These are phyloP conservation scores for Scaptomyza reducta DNA, from an alignment of 2,888 invertebrate species.

Conservation along the genomic window DNA sequence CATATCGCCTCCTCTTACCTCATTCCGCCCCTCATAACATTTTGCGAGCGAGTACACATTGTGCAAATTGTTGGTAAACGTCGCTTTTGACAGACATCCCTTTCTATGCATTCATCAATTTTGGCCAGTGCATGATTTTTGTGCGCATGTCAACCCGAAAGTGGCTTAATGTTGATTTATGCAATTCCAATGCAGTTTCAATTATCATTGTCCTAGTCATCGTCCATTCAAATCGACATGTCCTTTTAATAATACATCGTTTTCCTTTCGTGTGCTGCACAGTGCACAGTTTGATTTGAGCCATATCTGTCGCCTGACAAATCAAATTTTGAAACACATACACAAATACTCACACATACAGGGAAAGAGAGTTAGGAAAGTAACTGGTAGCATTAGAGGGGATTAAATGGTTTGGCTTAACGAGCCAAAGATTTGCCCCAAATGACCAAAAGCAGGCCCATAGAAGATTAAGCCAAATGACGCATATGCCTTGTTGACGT, in stretches of 20 bases:
- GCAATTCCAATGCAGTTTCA: conserved; percentile 65
- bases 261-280: conserved; percentile 5
- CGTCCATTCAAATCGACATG: conserved; percentile 3
- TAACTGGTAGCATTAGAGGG: conserved; percentile 28
- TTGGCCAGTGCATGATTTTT: conserved; percentile 62
- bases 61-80: conserved; percentile 47
- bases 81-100: conserved; percentile 41
- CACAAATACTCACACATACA: background rate
- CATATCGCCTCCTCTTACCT: background rate
- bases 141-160: conserved; percentile 27
- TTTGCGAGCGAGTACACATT: conserved; percentile 11
- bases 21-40: background rate
- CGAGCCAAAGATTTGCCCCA: conserved; percentile 67
- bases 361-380: too few species aligned
- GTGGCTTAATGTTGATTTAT: conserved; percentile 67
- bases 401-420: conserved; percentile 67
- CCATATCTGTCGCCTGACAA: conserved; percentile 47
- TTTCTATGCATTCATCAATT: conserved; percentile 59
- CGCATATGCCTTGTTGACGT: conserved; percentile 61
- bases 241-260: conserved; percentile 12
- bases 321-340: conserved; percentile 28
- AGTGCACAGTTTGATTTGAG: conserved; percentile 50
- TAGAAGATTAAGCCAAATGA: conserved; percentile 45
- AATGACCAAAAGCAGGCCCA: conserved; percentile 43
- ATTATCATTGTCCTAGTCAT: conserved; percentile 50